A percentile compares a stretch with the other conserved stretches of the same genome.
Conservation (phyloP, 2,113 vertebrate genomes). For the Nesoenas mayeri region DNA sequence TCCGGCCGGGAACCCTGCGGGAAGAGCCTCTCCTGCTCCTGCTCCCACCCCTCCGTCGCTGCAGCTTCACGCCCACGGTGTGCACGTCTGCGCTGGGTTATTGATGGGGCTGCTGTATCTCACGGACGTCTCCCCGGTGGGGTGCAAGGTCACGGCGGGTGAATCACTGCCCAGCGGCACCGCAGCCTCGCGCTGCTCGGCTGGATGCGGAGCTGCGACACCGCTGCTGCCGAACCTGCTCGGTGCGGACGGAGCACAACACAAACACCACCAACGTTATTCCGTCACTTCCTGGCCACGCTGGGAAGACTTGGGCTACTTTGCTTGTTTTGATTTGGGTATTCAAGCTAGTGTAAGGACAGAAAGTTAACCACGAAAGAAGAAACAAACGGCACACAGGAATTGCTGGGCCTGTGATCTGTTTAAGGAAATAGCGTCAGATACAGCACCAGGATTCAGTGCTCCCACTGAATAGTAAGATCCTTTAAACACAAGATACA, state of each 20-base stretch:
- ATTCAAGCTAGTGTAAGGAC: too few relatives aligned
- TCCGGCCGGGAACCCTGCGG: too few relatives aligned
- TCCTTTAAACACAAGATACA: background rate
- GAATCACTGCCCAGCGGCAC: accelerated
- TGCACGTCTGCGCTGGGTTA: background rate
- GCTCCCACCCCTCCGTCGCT: accelerated
- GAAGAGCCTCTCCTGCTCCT: background rate
- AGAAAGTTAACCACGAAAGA: background rate
- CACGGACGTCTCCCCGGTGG: background rate
- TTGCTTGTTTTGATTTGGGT: background rate
- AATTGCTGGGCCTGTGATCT: too few relatives aligned
- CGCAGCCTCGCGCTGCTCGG: accelerated
- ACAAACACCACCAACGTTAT: too few relatives aligned
- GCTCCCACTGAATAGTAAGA: background rate
- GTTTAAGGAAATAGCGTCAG: background rate
- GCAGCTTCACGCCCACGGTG: accelerated
- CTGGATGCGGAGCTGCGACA: accelerated
- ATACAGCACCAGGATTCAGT: background rate
- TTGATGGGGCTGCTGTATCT: background rate
- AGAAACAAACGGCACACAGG: accelerated
- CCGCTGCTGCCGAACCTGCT: accelerated
- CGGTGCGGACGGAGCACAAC: accelerated
- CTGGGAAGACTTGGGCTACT: background rate
- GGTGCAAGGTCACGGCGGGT: background rate
- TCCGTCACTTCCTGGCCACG: background rate